Evolutionary conservation across 2,797 vertebrate species (phyloP), one percentile per base, ranked within the genome.

Genomic region (Notoglanidium macrostoma): DNA sequence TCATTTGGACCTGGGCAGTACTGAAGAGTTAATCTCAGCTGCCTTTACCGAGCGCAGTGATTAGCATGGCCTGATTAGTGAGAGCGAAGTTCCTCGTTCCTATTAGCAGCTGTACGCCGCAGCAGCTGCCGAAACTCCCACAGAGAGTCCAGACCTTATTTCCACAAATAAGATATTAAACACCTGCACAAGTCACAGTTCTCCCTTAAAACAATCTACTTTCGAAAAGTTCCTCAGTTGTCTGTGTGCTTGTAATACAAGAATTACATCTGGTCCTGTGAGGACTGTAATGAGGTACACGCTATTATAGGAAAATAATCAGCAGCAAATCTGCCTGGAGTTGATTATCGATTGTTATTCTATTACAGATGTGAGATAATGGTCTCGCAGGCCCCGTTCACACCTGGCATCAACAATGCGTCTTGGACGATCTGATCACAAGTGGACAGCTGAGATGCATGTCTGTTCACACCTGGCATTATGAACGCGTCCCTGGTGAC

Each of bases 131-230:
- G 15, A 81, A 32, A 59, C 57, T 86, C 84, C 84, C 87, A 85
- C 84, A 82, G 82, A 84, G 86, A 84, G 74, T 80, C 87, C 87
- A 84, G 87, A 85, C 87, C 87, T 87, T 84, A 84, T 67, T 87
- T 87, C 86, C 81, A 84, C 86, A 87, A 87, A 84, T 87, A 84
- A 84, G 74, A 78, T 77, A 77, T 85, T 78, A 85, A 85, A 85
- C 84, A 85, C 84, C 51, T 85, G 83, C 65, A 59, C 29, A 19
- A 86, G 55, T 72, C 14, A 9, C 73, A 46, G 80, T 32, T 67
- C 61, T 26, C 21, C 5, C 78, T 67, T 67, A 32, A 83, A 83
- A 83, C 61, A 83, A 51, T 83, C n/a, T 51, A 83, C 46, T 67
- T 67, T 49, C 5, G 15, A 19, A 51, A 67, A 21, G 26, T 82